Evolutionary conservation across 2,797 vertebrate species (phyloP).

Genomic region (Bovichtus diacanthus): DNA sequence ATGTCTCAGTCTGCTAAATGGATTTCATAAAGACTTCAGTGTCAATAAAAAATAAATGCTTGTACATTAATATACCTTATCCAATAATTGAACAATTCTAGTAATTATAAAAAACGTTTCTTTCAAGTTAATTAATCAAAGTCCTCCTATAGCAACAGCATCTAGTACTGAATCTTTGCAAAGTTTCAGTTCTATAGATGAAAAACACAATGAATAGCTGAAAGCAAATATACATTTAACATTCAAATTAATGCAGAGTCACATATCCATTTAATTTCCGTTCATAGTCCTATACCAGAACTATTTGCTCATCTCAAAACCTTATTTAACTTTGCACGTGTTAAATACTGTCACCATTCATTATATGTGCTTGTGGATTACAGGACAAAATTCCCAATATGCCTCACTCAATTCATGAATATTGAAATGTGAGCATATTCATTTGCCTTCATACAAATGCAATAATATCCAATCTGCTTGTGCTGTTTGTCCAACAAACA

Average conservation of each 20-base stretch:
- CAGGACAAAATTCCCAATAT: slow-evolving; percentile 41
- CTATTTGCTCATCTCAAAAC: background rate
- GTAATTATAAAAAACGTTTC: background rate
- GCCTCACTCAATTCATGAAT: slow-evolving; percentile 47
- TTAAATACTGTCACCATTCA: slow-evolving; percentile 24
- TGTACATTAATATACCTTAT: background rate
- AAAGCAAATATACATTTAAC: background rate
- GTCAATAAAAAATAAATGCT: slow-evolving; percentile 3
- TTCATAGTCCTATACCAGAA: background rate
- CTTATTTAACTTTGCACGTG: slow-evolving; percentile 30
- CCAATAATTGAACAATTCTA: background rate
- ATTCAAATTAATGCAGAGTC: slow-evolving; percentile 9
- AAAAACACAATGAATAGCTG: background rate
- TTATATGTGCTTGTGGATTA: slow-evolving; percentile 35
- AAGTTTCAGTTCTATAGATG: background rate
- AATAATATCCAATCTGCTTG: slow-evolving; percentile 65
- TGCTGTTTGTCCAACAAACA: slow-evolving; percentile 57
- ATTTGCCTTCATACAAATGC: slow-evolving; percentile 61
- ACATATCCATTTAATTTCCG: slow-evolving; percentile 13
- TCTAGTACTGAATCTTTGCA: background rate
- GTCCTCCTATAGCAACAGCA: background rate
- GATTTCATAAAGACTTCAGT: background rate
- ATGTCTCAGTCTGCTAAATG: background rate
- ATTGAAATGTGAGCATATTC: slow-evolving; percentile 55
- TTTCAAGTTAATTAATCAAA: background rate